phyloP scores from a whole-genome alignment of 2,888 invertebrate species.

The Ormia ochracea region DNA sequence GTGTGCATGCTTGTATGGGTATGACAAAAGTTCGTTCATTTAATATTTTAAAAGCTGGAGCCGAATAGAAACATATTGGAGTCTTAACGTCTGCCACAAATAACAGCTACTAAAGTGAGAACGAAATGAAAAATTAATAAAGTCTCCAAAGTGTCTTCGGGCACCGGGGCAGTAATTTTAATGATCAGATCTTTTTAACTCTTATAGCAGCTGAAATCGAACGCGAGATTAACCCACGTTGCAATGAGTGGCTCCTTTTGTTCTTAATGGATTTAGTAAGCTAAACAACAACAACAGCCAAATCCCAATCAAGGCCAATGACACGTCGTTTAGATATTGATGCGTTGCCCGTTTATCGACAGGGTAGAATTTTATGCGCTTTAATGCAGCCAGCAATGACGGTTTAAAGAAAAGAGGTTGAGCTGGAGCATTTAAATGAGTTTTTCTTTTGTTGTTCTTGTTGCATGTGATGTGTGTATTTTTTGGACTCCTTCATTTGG shows the following conservation, averaged over 20 bases:
- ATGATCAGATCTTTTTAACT: background rate
- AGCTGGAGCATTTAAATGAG: constrained; percentile 45
- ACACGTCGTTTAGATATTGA: constrained; percentile 61
- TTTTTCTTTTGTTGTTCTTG: constrained; percentile 33
- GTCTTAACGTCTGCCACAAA: constrained; percentile 46
- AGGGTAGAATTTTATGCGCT: constrained; percentile 30
- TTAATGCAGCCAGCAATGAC: constrained; percentile 53
- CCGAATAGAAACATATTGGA: constrained; percentile 25
- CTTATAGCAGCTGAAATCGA: background rate
- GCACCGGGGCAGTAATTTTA: background rate
- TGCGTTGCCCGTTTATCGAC: constrained; percentile 12
- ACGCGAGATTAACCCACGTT: constrained; percentile 33
- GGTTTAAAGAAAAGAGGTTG: constrained; percentile 37
- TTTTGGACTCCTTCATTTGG: constrained; percentile 16
- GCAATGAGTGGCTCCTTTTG: constrained; percentile 38
- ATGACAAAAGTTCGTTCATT: background rate
- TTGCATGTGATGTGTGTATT: background rate
- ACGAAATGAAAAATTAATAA: constrained; percentile 23
- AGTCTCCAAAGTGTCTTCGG: constrained; percentile 55
- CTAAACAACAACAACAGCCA: constrained; percentile 3
- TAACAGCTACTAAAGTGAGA: background rate
- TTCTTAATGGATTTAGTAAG: constrained; percentile 47
- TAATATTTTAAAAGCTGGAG: background rate
- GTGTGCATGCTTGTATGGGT: no score
- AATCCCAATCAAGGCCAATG: constrained; percentile 62